phyloP scores from a whole-genome alignment of 2,888 invertebrate species.

The Amiota minor region DNA sequence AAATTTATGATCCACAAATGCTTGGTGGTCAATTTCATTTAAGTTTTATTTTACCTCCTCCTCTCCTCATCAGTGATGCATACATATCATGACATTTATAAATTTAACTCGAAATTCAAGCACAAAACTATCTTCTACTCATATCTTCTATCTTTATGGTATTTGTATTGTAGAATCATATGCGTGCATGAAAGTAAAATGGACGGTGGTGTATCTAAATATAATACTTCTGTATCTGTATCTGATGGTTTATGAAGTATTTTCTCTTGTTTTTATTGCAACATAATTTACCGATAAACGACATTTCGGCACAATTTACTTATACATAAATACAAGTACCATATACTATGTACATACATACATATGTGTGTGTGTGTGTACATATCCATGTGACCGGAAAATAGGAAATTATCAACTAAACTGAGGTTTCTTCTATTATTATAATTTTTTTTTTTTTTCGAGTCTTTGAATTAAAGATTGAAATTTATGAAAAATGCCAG shows the following conservation, averaged over 20 bases:
- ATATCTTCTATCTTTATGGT: too few species aligned
- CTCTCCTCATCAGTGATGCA: conserved; percentile 45
- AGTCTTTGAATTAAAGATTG: not conserved
- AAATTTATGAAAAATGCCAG: conserved; percentile 20
- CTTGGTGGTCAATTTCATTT: conserved; percentile 32
- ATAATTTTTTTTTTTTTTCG: not conserved
- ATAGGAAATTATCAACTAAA: too few species aligned
- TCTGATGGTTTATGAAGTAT: conserved; percentile 53
- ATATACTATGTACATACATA: not conserved
- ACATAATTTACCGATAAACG: conserved; percentile 63
- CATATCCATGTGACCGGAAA: not conserved
- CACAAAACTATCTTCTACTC: too few species aligned
- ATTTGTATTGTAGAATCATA: too few species aligned
- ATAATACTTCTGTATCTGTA: conserved; percentile 27
- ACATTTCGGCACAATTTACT: conserved; percentile 13
- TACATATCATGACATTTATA: too few species aligned
- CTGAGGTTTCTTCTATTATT: too few species aligned
- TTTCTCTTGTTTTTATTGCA: conserved; percentile 55
- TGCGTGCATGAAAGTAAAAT: not conserved
- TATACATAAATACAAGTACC: not conserved
- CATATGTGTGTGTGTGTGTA: not conserved
- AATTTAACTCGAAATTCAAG: too few species aligned
- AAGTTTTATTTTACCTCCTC: conserved; percentile 17
- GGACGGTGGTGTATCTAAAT: not conserved
- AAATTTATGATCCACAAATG: conserved; percentile 65